Evolutionary conservation across 2,888 invertebrate species (phyloP).

Genomic region (Hirudinaria manillensis): DNA sequence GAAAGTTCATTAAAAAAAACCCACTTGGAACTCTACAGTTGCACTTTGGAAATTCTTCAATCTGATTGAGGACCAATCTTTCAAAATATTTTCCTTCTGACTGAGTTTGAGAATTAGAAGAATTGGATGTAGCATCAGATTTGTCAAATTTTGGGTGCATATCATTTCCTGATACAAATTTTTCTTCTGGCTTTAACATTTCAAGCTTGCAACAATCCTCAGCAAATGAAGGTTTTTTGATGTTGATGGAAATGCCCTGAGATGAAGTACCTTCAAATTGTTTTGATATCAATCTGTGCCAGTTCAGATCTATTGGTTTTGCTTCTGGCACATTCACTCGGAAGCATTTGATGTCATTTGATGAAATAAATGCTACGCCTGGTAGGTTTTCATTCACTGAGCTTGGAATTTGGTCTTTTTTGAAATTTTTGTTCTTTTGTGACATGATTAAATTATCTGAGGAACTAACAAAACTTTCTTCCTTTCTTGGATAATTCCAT

Average conservation of each 20-base stretch:
- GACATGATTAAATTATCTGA: no score
- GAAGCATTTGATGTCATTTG: no score
- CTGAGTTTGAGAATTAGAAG: neutral
- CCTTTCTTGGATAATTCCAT: no score
- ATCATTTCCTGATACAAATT: neutral
- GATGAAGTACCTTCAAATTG: neutral
- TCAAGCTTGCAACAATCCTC: neutral
- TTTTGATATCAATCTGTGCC: no score
- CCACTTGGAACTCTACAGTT: conserved; percentile 76
- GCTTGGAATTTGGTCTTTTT: no score
- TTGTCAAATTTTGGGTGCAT: neutral
- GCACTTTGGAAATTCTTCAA: conserved; percentile 82
- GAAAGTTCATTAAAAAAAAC: conserved; percentile 38
- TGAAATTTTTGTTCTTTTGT: no score
- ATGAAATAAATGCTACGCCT: no score
- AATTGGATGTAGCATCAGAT: neutral
- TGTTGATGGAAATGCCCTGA: neutral
- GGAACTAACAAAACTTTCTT: no score
- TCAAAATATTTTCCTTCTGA: conserved; percentile 43
- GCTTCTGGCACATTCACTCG: no score
- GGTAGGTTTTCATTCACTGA: no score
- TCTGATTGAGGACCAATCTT: conserved; percentile 63
- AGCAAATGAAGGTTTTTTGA: neutral
- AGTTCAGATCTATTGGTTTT: no score
- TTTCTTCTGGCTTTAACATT: neutral